These are phyloP conservation scores for human (Homo sapiens) DNA, from an alignment of 2,113 vertebrate species.

Conservation along the genomic window GRCh38 chr2:145400501-145401000, in stretches of 20 bases:
- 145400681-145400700: not conserved
- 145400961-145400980: not conserved
- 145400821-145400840: not conserved
- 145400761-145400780: fast-evolving
- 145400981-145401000: not conserved
- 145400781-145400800: not conserved
- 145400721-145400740: not conserved
- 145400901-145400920: not conserved
- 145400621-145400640: not conserved
- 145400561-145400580: not conserved
- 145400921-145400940: not conserved
- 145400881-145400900: not conserved
- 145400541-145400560: not conserved
- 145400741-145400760: too few relatives aligned
- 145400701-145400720: not conserved
- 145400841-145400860: not conserved
- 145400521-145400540: not conserved
- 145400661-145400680: not conserved
- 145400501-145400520: not conserved
- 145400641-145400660: not conserved
- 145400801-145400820: not conserved
- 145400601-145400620: not conserved
- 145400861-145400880: not conserved
- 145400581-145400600: not conserved
- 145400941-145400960: not conserved